Percentiles rank a stretch among this genome's conserved stretches.
Conservation (phyloP, 2,888 invertebrate genomes). For the Tenthredo notha region DNA sequence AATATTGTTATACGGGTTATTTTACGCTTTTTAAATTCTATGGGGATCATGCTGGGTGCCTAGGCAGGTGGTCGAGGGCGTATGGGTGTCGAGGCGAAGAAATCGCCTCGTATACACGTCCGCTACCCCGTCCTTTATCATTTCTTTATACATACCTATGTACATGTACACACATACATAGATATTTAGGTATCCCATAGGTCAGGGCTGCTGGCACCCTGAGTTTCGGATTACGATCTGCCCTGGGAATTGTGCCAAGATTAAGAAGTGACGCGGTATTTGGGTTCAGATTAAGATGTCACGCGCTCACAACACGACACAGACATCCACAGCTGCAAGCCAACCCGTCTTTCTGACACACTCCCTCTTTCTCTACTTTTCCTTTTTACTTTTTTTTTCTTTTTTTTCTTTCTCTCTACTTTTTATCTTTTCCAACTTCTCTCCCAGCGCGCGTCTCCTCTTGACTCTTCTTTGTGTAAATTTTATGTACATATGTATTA, state of each 20-base stretch:
- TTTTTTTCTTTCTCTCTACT: neutral
- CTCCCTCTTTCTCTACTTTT: neutral
- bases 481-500: neutral
- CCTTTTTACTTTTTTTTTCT: neutral
- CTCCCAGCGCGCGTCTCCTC: conserved; percentile 6
- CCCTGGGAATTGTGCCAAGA: conserved; percentile 69
- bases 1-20: conserved; percentile 35
- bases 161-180: no score
- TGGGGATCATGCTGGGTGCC: conserved; percentile 31
- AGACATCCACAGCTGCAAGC: conserved; percentile 56
- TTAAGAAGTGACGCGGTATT: conserved; percentile 65
- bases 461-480: conserved; percentile 8
- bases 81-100: conserved; percentile 30
- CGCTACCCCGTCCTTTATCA: conserved; percentile 31
- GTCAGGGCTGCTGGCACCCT: conserved; percentile 36
- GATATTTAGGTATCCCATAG: neutral
- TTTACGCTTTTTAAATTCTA: conserved; percentile 50
- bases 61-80: conserved; percentile 46
- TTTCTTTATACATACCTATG: neutral
- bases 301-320: conserved; percentile 68
- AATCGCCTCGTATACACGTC: conserved; percentile 23
- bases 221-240: conserved; percentile 75
- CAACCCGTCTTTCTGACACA: neutral
- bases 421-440: conserved; percentile 9
- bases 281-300: conserved; percentile 71